Evolutionary conservation across 2,888 invertebrate genomes (phyloP).

Genomic region (Deilephila elpenor): DNA sequence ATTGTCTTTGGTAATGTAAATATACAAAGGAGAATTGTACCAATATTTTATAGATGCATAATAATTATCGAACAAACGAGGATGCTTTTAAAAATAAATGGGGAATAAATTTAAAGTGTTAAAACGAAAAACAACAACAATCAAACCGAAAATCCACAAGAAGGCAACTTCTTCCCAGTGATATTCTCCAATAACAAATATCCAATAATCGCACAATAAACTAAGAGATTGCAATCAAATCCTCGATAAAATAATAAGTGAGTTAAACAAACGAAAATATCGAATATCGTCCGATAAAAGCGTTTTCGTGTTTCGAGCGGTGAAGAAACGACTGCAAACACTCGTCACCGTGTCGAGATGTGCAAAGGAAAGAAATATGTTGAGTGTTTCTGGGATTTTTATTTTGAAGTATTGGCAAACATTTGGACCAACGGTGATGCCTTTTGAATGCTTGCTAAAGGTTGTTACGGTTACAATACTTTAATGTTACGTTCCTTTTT

Average conservation of each 20-base stretch:
- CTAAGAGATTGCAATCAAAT: slow-evolving; percentile 23
- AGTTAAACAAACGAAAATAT: slow-evolving; percentile 43
- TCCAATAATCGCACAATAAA: neutral
- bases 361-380: neutral
- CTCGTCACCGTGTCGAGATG: slow-evolving; percentile 18
- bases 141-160: too few species aligned
- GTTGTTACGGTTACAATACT: neutral
- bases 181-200: neutral
- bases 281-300: slow-evolving; percentile 56
- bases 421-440: neutral
- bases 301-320: slow-evolving; percentile 49
- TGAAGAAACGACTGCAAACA: slow-evolving; percentile 24
- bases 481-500: neutral
- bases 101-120: too few species aligned
- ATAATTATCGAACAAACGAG: too few species aligned
- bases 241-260: slow-evolving; percentile 22
- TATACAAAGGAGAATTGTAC: too few species aligned
- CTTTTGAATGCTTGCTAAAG: neutral
- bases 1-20: too few species aligned
- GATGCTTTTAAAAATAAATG: too few species aligned
- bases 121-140: too few species aligned
- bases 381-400: slow-evolving; percentile 22
- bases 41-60: too few species aligned
- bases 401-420: neutral
- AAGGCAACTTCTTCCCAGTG: too few species aligned